phyloP scores from a whole-genome alignment of 2,888 invertebrate species.

The Dichetophora obliterata region DNA sequence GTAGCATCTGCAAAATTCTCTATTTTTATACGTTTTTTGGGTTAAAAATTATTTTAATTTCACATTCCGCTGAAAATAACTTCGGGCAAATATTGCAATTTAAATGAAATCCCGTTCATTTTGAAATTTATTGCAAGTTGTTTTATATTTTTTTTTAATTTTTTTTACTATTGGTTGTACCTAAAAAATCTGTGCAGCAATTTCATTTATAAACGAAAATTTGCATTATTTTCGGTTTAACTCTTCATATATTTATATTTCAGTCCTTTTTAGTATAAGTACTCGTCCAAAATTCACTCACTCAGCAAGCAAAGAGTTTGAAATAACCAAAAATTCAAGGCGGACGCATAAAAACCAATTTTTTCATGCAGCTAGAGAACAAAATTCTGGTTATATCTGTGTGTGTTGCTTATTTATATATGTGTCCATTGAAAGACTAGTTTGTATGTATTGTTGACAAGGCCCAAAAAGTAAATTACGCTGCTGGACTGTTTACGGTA shows the following conservation, averaged over 20 bases:
- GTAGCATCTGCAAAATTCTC: neutral
- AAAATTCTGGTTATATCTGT: too few species aligned
- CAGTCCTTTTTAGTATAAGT: neutral
- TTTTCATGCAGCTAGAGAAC: too few species aligned
- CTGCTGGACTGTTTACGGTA: too few species aligned
- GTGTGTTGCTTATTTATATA: too few species aligned
- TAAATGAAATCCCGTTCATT: neutral
- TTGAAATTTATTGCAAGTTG: neutral
- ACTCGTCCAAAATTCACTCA: neutral
- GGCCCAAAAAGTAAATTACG: too few species aligned
- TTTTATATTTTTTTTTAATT: too few species aligned
- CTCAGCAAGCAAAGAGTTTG: neutral
- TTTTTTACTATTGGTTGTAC: neutral
- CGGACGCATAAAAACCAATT: too few species aligned
- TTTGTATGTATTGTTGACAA: too few species aligned
- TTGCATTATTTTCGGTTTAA: slow-evolving; percentile 1
- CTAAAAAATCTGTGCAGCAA: neutral
- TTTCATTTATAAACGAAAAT: slow-evolving; percentile 16
- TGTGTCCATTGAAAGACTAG: too few species aligned
- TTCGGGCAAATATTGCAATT: slow-evolving; percentile 6
- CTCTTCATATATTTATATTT: too few species aligned
- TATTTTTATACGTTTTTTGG: neutral
- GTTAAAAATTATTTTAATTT: neutral
- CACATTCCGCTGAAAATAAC: slow-evolving; percentile 4
- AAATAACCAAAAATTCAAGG: too few species aligned